These are phyloP conservation scores for Diabrotica balteata DNA, from an alignment of 2,888 invertebrate genomes.

Conservation along the genomic window DNA sequence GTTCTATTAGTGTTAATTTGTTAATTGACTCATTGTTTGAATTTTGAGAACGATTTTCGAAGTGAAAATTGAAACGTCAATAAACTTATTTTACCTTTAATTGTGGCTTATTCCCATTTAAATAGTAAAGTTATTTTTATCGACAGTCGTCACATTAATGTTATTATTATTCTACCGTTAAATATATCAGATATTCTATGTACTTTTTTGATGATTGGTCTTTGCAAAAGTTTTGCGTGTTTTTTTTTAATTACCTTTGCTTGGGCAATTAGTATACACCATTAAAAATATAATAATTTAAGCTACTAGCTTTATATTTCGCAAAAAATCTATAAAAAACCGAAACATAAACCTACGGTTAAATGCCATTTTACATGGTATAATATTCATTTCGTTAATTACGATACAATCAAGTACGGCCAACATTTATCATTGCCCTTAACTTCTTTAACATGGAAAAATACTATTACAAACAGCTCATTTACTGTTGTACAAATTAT, in stretches of 20 bases:
- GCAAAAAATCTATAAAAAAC: neutral
- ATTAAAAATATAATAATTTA: neutral
- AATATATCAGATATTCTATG: too few species aligned
- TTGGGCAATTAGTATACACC: neutral
- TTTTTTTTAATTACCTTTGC: too few species aligned
- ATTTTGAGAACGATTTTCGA: too few species aligned
- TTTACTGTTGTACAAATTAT: constrained; percentile 9
- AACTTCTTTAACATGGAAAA: constrained; percentile 9
- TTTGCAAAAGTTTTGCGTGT: neutral
- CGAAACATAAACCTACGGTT: too few species aligned
- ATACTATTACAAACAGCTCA: constrained; percentile 14
- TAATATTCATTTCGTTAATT: neutral
- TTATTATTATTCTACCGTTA: too few species aligned
- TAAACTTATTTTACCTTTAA: too few species aligned
- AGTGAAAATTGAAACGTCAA: too few species aligned
- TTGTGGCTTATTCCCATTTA: too few species aligned
- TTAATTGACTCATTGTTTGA: too few species aligned
- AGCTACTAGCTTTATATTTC: neutral
- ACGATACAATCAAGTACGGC: neutral
- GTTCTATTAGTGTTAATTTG: too few species aligned
- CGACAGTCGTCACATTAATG: too few species aligned
- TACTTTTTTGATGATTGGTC: neutral
- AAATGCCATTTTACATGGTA: neutral
- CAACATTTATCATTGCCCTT: constrained; percentile 6
- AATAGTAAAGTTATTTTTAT: too few species aligned